Evolutionary conservation across 2,888 invertebrate species (phyloP).

Genomic region (Teleiodes luculella): DNA sequence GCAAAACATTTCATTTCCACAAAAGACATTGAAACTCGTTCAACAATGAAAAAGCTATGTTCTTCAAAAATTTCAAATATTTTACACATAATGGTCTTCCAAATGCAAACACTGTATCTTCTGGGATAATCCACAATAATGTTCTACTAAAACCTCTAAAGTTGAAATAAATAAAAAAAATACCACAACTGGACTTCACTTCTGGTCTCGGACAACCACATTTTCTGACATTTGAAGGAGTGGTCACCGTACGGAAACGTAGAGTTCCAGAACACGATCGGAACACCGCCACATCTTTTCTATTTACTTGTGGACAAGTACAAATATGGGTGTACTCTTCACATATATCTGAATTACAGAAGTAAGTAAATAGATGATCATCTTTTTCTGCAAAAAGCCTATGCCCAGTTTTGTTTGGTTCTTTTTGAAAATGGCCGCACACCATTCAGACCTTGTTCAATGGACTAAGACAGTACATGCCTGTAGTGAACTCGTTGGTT

Average conservation of each 20-base stretch:
- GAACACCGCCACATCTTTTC: slow-evolving; percentile 31
- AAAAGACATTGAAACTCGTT: no score
- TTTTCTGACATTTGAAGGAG: slow-evolving; percentile 21
- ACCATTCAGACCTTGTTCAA: no score
- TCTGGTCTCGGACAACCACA: slow-evolving; percentile 25
- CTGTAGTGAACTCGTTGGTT: no score
- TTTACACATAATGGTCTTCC: no score
- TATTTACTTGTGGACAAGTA: slow-evolving; percentile 21
- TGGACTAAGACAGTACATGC: no score
- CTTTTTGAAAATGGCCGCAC: no score
- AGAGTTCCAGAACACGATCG: slow-evolving; percentile 43
- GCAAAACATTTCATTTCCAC: background rate
- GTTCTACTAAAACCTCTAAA: background rate
- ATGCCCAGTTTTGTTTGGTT: no score
- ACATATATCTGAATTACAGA: background rate
- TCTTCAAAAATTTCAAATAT: no score
- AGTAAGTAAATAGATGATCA: no score
- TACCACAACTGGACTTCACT: background rate
- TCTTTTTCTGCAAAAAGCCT: no score
- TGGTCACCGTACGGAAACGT: slow-evolving; percentile 29
- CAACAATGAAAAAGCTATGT: no score
- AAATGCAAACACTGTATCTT: no score
- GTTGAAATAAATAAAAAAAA: background rate
- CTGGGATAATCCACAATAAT: background rate
- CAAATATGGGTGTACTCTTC: slow-evolving; percentile 19